Evolutionary conservation across 2,797 vertebrate genomes (phyloP).

Genomic region (Poeciliopsis paucimaculata): DNA sequence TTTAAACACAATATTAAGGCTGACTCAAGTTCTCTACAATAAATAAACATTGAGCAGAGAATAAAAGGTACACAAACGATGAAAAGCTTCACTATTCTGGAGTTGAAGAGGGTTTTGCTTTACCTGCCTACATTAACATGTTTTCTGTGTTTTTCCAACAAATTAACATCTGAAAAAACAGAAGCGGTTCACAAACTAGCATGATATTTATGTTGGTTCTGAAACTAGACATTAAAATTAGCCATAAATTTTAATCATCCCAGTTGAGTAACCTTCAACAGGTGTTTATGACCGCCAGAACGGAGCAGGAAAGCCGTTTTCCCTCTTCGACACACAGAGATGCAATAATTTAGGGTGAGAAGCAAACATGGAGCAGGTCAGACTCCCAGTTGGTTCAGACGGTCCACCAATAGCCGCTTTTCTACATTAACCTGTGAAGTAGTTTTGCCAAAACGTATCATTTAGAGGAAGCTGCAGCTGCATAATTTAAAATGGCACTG

Average conservation of each 20-base stretch:
- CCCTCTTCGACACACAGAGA: not conserved
- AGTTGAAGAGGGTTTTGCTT: not conserved
- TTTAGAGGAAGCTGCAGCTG: slow-evolving; percentile 62
- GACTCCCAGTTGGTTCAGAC: slow-evolving; percentile 17
- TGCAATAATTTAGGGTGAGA: slow-evolving; percentile 12
- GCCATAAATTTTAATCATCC: not conserved
- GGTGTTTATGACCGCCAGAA: not conserved
- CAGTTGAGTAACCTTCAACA: not conserved
- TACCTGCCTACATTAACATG: not conserved
- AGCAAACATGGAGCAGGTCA: slow-evolving; percentile 11
- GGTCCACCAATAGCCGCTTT: slow-evolving; percentile 23
- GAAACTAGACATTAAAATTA: not conserved
- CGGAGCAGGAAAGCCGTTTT: not conserved
- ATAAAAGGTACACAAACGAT: not conserved
- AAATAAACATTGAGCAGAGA: not conserved
- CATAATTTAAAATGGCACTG: slow-evolving; percentile 30
- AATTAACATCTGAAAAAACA: not conserved
- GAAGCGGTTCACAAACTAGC: not conserved
- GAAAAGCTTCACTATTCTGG: not conserved
- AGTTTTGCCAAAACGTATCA: slow-evolving; percentile 33
- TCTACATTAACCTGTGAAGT: slow-evolving; percentile 50
- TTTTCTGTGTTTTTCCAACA: too few relatives aligned
- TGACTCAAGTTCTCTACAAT: not conserved
- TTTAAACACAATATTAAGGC: not conserved
- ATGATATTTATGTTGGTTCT: not conserved